Evolutionary conservation across 2,113 vertebrate species (phyloP), one percentile per base, ranked within the genome.

Genomic region (Tragelaphus imberbis): DNA sequence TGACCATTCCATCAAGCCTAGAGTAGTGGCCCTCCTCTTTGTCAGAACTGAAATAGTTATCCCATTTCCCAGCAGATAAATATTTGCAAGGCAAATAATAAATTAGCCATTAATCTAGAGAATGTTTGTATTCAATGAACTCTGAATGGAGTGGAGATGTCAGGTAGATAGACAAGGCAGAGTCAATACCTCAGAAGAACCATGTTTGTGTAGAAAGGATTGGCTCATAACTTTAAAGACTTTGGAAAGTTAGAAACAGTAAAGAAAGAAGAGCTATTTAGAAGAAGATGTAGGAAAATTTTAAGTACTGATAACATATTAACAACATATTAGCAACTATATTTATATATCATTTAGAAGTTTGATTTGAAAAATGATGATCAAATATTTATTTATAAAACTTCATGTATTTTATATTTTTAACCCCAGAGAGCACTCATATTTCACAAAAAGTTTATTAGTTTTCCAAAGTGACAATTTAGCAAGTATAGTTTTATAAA

Each of bases 41-140:
- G 98, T 99, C 99, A 99, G 96, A 96, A 91, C 97, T 98, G 96
- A 97, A 97, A 98, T 97, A 98, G 98, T 99, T 98, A 98, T 98
- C 98, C 98, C 96, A 97, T 98, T 94, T 98, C 98, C 98, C 98
- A 97, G 97, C 98, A 99, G 98, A 99, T 98, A 98, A 99, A 98
- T 97, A 99, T 99, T 99, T 99, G 98, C 98, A 99, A 99, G 98
- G 97, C 98, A 99, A 99, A 99, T 99, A 99, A 98, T 98, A 99
- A 98, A 99, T 99, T 98, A 99, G 96, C 97, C 98, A 98, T 99
- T 99, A 98, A 98, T 99, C 98, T 98, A 97, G 97, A 96, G 97
- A 98, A 93, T 96, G 95, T 36, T 98, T 98, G 93, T 95, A 93
- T 98, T 98, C 94, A 87, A 98, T 99, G 98, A 99, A 98, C 98